Percentiles rank a stretch among this genome's conserved stretches.
phyloP scores from a whole-genome alignment of 2,113 vertebrate genomes.

The cattle (Bos taurus) region DNA sequence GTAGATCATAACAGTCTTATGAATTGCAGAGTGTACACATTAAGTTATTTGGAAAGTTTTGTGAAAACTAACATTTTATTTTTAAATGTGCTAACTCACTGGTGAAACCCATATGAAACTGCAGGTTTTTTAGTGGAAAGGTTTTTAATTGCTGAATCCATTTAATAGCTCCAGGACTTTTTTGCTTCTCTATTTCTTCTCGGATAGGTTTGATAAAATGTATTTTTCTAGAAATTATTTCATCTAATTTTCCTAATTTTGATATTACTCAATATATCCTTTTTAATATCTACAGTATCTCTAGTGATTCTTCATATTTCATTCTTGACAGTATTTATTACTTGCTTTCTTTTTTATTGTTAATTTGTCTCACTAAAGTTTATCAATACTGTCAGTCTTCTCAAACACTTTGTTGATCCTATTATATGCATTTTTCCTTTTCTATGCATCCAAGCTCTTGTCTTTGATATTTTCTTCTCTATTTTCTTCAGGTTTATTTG shows the following conservation, averaged over 20 bases:
- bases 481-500: not conserved
- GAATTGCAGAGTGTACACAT: not conserved
- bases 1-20: not conserved
- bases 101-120: not conserved
- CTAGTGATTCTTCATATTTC: not conserved
- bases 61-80: not conserved
- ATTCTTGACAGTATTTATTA: not conserved
- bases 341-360: not conserved
- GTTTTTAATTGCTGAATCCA: not conserved
- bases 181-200: not conserved
- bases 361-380: not conserved
- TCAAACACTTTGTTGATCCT: not conserved
- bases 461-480: not conserved
- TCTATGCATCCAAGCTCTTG: not conserved
- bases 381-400: not conserved
- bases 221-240: not conserved
- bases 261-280: not conserved
- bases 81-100: not conserved
- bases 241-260: not conserved
- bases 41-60: not conserved
- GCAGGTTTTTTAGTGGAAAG: not conserved
- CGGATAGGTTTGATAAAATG: not conserved
- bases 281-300: not conserved
- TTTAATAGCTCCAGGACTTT: not conserved
- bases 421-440: not conserved